A percentile compares a stretch with the other conserved stretches of the same genome.
Conservation (phyloP, 2,888 invertebrate species). For the Cataglyphis livida region DNA sequence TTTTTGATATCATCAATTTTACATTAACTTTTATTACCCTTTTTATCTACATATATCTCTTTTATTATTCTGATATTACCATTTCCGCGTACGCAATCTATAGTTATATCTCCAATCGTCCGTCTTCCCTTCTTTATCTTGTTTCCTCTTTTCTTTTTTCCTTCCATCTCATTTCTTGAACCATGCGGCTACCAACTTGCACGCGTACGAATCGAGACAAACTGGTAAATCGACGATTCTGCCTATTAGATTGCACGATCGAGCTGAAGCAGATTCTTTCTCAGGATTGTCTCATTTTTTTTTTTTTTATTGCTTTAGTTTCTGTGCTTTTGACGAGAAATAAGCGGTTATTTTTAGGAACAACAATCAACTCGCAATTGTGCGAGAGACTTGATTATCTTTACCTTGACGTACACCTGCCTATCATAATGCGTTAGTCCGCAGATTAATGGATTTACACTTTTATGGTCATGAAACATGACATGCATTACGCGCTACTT, state of each 20-base stretch:
- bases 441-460: slow-evolving; percentile 65
- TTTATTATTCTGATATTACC: slow-evolving; percentile 2
- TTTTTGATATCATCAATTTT: background rate
- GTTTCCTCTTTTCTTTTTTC: background rate
- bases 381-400: slow-evolving; percentile 44
- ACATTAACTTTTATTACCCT: background rate
- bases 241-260: slow-evolving; percentile 23
- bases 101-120: slow-evolving; percentile 2
- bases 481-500: slow-evolving; percentile 52
- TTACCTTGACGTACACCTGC: slow-evolving; percentile 62
- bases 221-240: slow-evolving; percentile 27
- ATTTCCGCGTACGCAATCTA: background rate
- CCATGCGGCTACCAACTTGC: slow-evolving; percentile 17
- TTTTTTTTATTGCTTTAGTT: background rate
- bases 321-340: background rate
- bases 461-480: slow-evolving; percentile 57
- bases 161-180: background rate
- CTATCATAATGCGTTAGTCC: slow-evolving; percentile 64
- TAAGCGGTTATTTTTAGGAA: slow-evolving; percentile 39
- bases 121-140: background rate
- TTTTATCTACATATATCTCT: background rate
- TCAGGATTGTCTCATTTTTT: slow-evolving; percentile 12
- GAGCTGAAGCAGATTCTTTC: slow-evolving; percentile 20
- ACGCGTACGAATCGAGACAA: slow-evolving; percentile 52
- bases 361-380: slow-evolving; percentile 34